A percentile compares a stretch with the other conserved stretches of the same genome.
phyloP scores from a whole-genome alignment of 2,797 vertebrate genomes.

The Enteromius unitaeniatus region DNA sequence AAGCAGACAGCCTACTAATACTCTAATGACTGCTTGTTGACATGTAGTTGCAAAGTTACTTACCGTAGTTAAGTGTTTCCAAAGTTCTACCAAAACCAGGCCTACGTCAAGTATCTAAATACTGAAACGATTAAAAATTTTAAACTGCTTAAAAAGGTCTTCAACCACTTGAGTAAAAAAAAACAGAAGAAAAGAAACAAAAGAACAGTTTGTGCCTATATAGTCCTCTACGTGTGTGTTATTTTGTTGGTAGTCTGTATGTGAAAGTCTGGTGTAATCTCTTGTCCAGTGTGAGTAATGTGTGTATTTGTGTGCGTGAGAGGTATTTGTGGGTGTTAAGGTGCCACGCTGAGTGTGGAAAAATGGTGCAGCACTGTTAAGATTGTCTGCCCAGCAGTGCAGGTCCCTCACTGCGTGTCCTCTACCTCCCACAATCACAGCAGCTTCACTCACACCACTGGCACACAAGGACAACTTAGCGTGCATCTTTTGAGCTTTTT shows the following conservation, averaged over 20 bases:
- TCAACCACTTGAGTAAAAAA: not conserved
- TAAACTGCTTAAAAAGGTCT: not conserved
- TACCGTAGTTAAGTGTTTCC: too few species aligned
- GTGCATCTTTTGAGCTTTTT: constrained; percentile 6
- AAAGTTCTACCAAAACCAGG: not conserved
- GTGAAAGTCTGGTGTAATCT: constrained; percentile 13
- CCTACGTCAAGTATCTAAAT: not conserved
- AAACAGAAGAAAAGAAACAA: not conserved
- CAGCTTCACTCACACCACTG: not conserved
- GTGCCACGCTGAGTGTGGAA: constrained; percentile 5
- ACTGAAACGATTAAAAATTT: not conserved
- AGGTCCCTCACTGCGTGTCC: constrained; percentile 30
- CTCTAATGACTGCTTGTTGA: too few species aligned
- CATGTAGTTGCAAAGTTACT: too few species aligned
- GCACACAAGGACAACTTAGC: not conserved
- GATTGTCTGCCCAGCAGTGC: constrained; percentile 12
- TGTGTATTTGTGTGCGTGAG: not conserved
- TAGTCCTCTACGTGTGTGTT: not conserved
- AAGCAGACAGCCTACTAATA: too few species aligned
- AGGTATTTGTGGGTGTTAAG: constrained; percentile 9
- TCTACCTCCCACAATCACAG: constrained; percentile 16
- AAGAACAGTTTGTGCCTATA: not conserved
- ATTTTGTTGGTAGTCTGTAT: not conserved
- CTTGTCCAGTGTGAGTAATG: not conserved
- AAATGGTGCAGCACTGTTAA: constrained; percentile 30